These are phyloP conservation scores for Leuciscus idus DNA, from an alignment of 2,113 vertebrate species.

Conservation along the genomic window DNA sequence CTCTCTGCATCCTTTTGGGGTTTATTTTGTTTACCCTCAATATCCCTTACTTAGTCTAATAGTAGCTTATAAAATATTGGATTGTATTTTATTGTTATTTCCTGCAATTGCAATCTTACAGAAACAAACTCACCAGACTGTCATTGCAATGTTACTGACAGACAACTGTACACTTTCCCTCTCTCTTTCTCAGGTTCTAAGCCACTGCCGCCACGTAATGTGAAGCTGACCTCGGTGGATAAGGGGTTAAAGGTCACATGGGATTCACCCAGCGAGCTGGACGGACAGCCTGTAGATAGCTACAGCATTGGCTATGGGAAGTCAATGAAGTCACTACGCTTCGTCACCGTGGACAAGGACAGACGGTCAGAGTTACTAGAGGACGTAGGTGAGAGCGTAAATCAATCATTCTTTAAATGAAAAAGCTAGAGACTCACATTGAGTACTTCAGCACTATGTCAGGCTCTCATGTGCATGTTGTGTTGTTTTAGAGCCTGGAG, in stretches of 20 bases:
- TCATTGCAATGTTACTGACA: neutral
- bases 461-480: constrained; percentile 43
- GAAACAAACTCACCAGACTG: neutral
- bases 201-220: constrained; percentile 74
- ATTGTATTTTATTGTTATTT: neutral
- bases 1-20: neutral
- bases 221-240: constrained; percentile 75
- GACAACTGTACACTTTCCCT: neutral
- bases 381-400: constrained; percentile 77
- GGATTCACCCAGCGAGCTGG: constrained; percentile 77
- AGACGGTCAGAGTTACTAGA: constrained; percentile 71
- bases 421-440: constrained; percentile 18
- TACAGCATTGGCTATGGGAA: constrained; percentile 79
- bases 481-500: constrained; percentile 71
- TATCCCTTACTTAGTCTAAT: neutral
- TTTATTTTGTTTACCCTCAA: neutral
- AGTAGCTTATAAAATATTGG: neutral
- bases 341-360: constrained; percentile 72
- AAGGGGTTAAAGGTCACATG: constrained; percentile 76
- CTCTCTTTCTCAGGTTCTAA: constrained; percentile 66
- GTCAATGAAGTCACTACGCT: constrained; percentile 77
- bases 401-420: neutral
- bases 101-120: neutral
- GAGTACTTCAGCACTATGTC: neutral
- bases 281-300: constrained; percentile 73